Evolutionary conservation across 2,888 invertebrate species (phyloP), one percentile per base, ranked within the genome.

Genomic region (Pyralis farinalis): DNA sequence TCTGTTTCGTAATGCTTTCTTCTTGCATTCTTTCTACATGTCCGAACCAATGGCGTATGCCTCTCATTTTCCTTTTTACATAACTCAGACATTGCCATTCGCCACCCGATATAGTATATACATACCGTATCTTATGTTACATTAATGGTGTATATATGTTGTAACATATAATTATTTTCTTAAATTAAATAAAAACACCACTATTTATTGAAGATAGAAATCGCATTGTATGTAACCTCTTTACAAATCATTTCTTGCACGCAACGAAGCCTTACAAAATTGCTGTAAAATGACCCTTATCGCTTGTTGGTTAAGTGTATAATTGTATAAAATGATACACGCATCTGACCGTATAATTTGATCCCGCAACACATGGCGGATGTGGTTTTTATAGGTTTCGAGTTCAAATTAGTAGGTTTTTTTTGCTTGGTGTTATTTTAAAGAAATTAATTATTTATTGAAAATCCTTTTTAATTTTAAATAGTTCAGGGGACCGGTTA

Each of bases 301-400:
- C n/a, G n/a, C 0, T 0, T 1, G 7, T 10, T 29, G n/a, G 1
- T 48, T 43, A 51, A 43, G 51, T 53, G 45, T 20, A 28, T 46
- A 34, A 43, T 53, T 45, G 8, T 27, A 12, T 37, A 25, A 28
- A 33, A 31, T 40, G 34, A 7, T 31, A 34, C n/a, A 34, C n/a
- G 43, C 53, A 58, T 48, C 49, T 62, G 63, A 68, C 63, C 67
- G 60, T 68, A 63, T 58, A 67, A 74, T 71, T 65, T 50, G 69
- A 68, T 59, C 57, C 54, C 53, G 47, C 57, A 53, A 51, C 78
- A 80, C 71, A 71, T 76, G 80, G 77, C 69, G 63, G 63, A 66
- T 37, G 37, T 63, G 64, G 16, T 71, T 72, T 74, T 81, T 80
- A 63, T 65, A 35, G 32, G 43, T 46, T 46, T 42, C 32, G 35